These are phyloP conservation scores for Aphrophora alni DNA, from an alignment of 2,888 invertebrate species.

Conservation along the genomic window DNA sequence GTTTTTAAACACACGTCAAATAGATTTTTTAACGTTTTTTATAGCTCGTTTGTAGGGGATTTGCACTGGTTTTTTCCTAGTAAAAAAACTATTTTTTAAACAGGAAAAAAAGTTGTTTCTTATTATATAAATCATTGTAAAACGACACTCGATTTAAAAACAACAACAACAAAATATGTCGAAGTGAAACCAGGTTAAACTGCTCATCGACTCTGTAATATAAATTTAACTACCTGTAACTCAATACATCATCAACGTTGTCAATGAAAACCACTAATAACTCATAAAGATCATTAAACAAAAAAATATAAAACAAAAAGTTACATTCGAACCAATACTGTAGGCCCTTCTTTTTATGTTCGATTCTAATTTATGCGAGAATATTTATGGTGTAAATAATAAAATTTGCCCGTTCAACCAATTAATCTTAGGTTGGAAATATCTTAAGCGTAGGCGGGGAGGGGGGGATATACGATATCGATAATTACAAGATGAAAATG, in stretches of 20 bases:
- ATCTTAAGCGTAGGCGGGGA: background rate
- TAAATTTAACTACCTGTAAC: background rate
- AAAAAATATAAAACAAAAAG: background rate
- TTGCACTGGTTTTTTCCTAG: too few relatives aligned
- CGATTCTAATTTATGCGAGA: background rate
- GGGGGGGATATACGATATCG: background rate
- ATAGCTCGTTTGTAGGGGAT: too few relatives aligned
- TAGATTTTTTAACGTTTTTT: too few relatives aligned
- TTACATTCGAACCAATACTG: background rate
- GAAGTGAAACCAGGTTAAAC: background rate
- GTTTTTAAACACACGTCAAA: too few relatives aligned
- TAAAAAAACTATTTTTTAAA: too few relatives aligned
- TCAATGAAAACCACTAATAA: background rate
- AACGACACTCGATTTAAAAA: too few relatives aligned
- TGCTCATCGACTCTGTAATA: background rate
- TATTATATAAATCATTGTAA: too few relatives aligned
- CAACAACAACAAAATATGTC: background rate
- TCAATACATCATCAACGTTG: background rate
- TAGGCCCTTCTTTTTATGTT: background rate
- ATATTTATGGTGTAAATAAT: background rate
- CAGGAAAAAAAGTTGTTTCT: too few relatives aligned
- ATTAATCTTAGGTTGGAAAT: background rate
- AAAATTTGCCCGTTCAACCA: background rate
- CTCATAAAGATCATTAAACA: conserved; percentile 6
- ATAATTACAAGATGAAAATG: background rate